A percentile compares a stretch with the other conserved stretches of the same genome.
phyloP scores from a whole-genome alignment of 2,113 vertebrate genomes.

The Neofelis nebulosa region DNA sequence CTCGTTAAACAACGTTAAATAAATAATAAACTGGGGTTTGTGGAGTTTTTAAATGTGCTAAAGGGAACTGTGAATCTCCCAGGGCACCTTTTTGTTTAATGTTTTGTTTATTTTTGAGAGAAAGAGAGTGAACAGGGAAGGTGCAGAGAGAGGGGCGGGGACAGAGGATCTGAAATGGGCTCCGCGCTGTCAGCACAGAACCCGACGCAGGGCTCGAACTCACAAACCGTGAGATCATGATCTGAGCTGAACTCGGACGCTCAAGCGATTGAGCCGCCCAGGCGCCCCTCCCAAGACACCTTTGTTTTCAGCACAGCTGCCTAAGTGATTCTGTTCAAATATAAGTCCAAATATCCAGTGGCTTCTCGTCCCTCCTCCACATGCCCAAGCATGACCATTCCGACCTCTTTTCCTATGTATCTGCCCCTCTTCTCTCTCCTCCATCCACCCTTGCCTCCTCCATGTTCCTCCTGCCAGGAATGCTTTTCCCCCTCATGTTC shows the following conservation, averaged over 20 bases:
- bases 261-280: too few relatives aligned
- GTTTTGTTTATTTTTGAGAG: too few relatives aligned
- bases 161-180: too few relatives aligned
- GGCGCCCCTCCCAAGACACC: neutral
- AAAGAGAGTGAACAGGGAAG: too few relatives aligned
- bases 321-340: neutral
- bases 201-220: too few relatives aligned
- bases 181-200: too few relatives aligned
- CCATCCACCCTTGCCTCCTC: neutral
- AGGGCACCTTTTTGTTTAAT: neutral
- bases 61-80: neutral
- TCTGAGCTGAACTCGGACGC: too few relatives aligned
- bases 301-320: neutral
- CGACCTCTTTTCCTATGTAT: neutral
- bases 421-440: too few relatives aligned
- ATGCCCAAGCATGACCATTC: neutral
- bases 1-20: neutral
- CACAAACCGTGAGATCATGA: too few relatives aligned
- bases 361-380: neutral
- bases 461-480: neutral
- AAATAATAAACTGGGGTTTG: neutral
- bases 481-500: fast-evolving
- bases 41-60: neutral
- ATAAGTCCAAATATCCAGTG: neutral
- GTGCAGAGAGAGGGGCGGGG: too few relatives aligned